Percentiles rank a stretch among this genome's conserved stretches.
These are phyloP conservation scores for Columbina picui DNA, from an alignment of 2,113 vertebrate species.

Conservation along the genomic window DNA sequence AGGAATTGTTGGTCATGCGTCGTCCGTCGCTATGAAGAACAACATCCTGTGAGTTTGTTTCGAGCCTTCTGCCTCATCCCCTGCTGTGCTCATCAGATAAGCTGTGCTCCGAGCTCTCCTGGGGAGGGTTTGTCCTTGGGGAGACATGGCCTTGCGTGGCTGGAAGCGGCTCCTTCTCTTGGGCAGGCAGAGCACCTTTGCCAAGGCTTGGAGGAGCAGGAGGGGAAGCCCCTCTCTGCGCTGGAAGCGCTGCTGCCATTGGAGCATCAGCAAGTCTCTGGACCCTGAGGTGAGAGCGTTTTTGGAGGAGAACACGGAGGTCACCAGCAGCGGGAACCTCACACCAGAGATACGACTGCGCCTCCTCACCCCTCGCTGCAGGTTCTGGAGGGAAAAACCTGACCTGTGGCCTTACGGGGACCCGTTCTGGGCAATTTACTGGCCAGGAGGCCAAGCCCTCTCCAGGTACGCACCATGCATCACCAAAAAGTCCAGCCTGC, in stretches of 20 bases:
- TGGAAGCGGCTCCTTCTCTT: background rate
- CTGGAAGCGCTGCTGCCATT: constrained; percentile 21
- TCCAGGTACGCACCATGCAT: constrained; percentile 77
- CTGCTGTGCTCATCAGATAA: background rate
- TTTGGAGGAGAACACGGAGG: constrained; percentile 86
- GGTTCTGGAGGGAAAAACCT: constrained; percentile 87
- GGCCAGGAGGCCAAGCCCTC: constrained; percentile 94
- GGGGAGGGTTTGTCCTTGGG: background rate
- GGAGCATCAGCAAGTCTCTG: background rate
- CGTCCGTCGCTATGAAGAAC: background rate
- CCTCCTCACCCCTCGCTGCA: constrained; percentile 88
- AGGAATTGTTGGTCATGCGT: background rate
- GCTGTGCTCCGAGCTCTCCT: background rate
- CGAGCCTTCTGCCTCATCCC: background rate
- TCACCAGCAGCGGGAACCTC: constrained; percentile 78
- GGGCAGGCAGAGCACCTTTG: background rate
- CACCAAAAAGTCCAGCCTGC: background rate
- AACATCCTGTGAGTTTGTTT: background rate
- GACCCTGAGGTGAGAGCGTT: constrained; percentile 73
- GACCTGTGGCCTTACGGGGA: constrained; percentile 91
- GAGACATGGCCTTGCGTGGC: background rate
- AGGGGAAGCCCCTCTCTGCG: background rate
- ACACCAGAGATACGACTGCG: constrained; percentile 89
- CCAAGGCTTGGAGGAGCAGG: constrained; percentile 15
- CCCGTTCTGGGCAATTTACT: constrained; percentile 95